Base-by-base conservation (phyloP, 2,113 vertebrate species). In the Myanophis thanlyinensis region DNA sequence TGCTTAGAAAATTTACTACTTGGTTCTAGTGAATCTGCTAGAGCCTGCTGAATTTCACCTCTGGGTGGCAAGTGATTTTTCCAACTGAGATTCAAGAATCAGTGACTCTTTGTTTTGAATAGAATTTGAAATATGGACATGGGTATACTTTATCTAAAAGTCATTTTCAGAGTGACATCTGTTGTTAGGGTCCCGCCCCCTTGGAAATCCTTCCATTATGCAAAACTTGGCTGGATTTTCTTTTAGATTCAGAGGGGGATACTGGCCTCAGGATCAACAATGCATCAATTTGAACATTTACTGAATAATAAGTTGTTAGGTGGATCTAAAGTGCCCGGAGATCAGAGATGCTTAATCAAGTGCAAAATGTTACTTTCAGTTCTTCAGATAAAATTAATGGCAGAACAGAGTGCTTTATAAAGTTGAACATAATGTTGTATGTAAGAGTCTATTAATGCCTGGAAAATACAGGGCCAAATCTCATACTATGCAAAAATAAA, bases 321-420 rank as follows among this genome's bases (percentile, higher is more conserved):
- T 95, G 93, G 91, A 56, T 73, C 73, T 94, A 95, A 94, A 97
- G 95, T 56, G 96, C 97, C 97, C 96, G 96, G 97, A 98, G 97
- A 98, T 98, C 48, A 97, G 97, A 89, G 92, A 94, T 97, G 97
- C 94, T 95, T 97, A 97, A 96, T 97, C 92, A 93, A 96, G 96
- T 96, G 97, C 97, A 98, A 97, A 97, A 97, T 97, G 96, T 96
- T 96, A 91, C 96, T 98, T 98, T 98, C 98, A 94, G 97, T 98
- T 98, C 98, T 97, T 96, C 96, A 97, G 97, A 98, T 96, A 94
- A 92, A 88, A 94, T 95, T 95, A 93, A 89, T 96, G 95, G 95
- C 97, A 96, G 96, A 97, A 97, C 93, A 95, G 97, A 96, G 96
- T 95, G 92, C 93, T 95, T 94, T 97, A 96, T 97, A 96, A 97